phyloP scores from a whole-genome alignment of 2,888 invertebrate genomes.

The Lordiphosa fenestrarum region DNA sequence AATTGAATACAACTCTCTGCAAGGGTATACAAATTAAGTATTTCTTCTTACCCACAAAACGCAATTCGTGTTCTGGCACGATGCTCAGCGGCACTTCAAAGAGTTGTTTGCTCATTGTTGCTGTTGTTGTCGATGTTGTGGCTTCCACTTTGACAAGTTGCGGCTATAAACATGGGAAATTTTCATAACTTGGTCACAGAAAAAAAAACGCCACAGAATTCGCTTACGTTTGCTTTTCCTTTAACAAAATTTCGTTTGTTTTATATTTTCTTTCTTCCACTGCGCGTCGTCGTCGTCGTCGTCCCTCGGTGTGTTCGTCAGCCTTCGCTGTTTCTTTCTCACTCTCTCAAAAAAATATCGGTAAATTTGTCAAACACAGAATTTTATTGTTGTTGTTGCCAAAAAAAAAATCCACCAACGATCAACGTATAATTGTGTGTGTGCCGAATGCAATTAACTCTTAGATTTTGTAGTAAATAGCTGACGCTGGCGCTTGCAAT shows the following conservation, averaged over 20 bases:
- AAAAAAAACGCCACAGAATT: not conserved
- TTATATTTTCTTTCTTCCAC: constrained; percentile 1
- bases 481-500: not conserved
- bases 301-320: no score
- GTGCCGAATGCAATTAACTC: constrained; percentile 2
- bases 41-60: constrained; percentile 89
- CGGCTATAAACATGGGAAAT: not conserved
- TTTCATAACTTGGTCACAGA: no score
- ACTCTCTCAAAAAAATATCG: constrained; percentile 58
- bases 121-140: constrained; percentile 16
- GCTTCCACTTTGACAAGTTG: not conserved
- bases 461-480: no score
- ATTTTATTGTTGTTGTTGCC: constrained; percentile 11
- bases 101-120: constrained; percentile 82
- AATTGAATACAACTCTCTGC: no score
- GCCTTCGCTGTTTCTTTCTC: constrained; percentile 2
- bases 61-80: constrained; percentile 93
- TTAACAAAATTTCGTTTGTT: not conserved
- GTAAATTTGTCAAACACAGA: constrained; percentile 45
- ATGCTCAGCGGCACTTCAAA: constrained; percentile 88
- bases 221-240: not conserved
- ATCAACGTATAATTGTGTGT: constrained; percentile 14
- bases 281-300: not conserved
- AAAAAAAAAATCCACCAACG: constrained; percentile 43
- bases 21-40: no score